Percentiles rank a stretch among this genome's conserved stretches.
These are phyloP conservation scores for Periplaneta americana DNA, from an alignment of 1,140 invertebrate species.

Conservation along the genomic window DNA sequence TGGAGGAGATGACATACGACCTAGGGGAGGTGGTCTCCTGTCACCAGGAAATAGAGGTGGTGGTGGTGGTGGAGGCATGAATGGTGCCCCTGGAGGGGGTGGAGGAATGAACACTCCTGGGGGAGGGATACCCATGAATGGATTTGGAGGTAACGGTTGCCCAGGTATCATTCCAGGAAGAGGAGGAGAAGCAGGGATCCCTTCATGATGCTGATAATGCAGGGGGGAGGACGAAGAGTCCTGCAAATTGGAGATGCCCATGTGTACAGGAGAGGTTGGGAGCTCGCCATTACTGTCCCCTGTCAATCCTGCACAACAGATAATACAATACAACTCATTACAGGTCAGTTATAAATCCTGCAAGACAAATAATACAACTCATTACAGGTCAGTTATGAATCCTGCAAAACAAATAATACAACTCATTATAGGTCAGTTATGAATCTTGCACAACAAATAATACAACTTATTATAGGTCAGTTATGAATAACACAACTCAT, in stretches of 20 bases:
- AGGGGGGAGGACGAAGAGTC: constrained; percentile 35
- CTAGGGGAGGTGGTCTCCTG: constrained; percentile 53
- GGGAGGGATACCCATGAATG: constrained; percentile 29
- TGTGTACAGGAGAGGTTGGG: constrained; percentile 32
- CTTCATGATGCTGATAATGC: constrained; percentile 36
- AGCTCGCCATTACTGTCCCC: constrained; percentile 33
- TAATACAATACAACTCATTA: constrained; percentile 18
- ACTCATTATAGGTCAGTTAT: no score
- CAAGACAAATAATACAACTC: no score
- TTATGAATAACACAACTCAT: no score
- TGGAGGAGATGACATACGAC: constrained; percentile 56
- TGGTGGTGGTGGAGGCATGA: constrained; percentile 34
- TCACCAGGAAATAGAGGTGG: constrained; percentile 45
- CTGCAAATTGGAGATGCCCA: constrained; percentile 25
- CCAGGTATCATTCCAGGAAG: constrained; percentile 14
- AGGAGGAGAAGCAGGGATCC: constrained; percentile 27
- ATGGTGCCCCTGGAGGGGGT: not conserved
- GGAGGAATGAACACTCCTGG: constrained; percentile 20
- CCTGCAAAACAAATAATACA: no score
- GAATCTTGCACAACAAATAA: constrained; percentile 13
- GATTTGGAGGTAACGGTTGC: not conserved
- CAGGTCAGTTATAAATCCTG: constrained; percentile 6
- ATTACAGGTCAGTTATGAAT: no score
- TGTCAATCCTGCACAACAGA: constrained; percentile 18
- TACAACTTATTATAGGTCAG: constrained; percentile 17